Evolutionary conservation across 2,113 vertebrate genomes (phyloP).

Genomic region (Spizaetus ornatus): DNA sequence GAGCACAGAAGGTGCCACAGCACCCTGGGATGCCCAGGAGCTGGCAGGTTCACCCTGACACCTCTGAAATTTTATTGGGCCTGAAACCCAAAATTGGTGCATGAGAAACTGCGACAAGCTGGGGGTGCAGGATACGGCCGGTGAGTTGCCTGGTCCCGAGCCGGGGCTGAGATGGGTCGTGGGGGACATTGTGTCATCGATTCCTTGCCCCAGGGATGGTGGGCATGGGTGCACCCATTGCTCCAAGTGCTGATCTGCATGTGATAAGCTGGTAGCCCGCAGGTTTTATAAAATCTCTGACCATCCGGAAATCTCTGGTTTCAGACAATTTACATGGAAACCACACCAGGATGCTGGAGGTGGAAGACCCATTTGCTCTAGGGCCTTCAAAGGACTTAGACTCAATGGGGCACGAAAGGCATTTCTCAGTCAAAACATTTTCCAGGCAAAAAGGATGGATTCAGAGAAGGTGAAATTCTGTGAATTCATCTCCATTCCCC

Average conservation of each 20-base stretch:
- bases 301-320: neutral
- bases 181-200: rapidly evolving
- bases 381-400: neutral
- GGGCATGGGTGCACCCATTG: neutral
- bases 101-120: neutral
- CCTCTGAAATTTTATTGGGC: neutral
- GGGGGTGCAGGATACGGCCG: neutral
- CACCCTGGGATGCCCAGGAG: neutral
- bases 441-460: neutral
- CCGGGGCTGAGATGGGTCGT: rapidly evolving
- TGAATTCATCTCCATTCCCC: conserved; percentile 26
- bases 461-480: conserved; percentile 14
- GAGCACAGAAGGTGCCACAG: neutral
- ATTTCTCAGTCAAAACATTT: neutral
- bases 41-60: neutral
- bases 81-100: neutral
- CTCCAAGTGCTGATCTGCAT: neutral
- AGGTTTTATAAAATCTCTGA: neutral
- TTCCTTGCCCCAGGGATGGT: neutral
- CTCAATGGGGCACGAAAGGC: neutral
- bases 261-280: neutral
- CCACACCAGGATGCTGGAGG: neutral
- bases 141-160: rapidly evolving
- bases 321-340: neutral
- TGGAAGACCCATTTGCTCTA: neutral